Evolutionary conservation across 2,797 vertebrate species (phyloP).

Genomic region (Acanthopagrus latus): DNA sequence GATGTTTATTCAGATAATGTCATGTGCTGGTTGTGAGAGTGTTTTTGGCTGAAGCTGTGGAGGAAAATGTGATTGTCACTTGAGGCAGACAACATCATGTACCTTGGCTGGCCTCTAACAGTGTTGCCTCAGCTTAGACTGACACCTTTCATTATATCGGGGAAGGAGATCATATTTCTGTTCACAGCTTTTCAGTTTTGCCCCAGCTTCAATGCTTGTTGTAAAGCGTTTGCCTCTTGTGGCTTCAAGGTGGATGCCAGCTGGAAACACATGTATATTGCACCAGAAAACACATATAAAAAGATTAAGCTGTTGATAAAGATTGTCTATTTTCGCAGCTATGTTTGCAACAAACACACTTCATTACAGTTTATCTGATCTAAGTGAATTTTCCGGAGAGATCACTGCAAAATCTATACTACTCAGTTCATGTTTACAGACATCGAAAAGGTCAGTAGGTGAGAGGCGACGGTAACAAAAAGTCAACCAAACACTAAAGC

Average conservation of each 20-base stretch:
- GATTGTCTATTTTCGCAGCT: background rate
- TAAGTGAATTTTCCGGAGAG: background rate
- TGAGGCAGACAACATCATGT: slow-evolving; percentile 8
- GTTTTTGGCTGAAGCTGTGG: slow-evolving; percentile 29
- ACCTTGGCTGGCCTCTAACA: slow-evolving; percentile 7
- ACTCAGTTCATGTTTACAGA: slow-evolving; percentile 35
- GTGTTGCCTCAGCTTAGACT: background rate
- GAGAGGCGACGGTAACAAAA: slow-evolving; percentile 34
- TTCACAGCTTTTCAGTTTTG: background rate
- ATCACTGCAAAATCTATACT: background rate
- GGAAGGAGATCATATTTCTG: slow-evolving; percentile 7
- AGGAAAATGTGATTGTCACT: slow-evolving; percentile 34
- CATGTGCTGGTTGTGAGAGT: background rate
- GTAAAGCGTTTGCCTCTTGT: background rate
- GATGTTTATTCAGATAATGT: background rate
- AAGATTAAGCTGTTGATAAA: background rate
- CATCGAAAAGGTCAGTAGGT: slow-evolving; percentile 49
- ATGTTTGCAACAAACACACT: background rate
- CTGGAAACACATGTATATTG: background rate
- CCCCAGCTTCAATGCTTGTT: background rate
- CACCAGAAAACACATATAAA: background rate
- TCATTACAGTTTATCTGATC: background rate
- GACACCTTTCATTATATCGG: slow-evolving; percentile 26
- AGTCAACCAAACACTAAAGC: slow-evolving; percentile 28
- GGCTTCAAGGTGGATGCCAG: background rate